Evolutionary conservation across 2,888 invertebrate genomes (phyloP).

Genomic region (Diachrysia chrysitis): DNA sequence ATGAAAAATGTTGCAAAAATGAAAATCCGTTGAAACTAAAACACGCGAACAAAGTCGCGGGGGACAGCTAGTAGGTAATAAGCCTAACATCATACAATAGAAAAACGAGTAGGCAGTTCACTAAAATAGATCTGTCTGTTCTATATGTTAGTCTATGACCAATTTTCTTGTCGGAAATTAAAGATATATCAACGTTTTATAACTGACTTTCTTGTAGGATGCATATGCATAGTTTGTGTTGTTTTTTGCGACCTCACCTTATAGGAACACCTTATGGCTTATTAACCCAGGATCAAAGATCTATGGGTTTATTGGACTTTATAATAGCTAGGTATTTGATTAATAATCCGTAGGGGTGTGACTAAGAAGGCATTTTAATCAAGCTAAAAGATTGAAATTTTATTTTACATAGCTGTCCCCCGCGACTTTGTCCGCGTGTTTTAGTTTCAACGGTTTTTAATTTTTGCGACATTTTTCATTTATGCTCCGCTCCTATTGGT

Average conservation of each 20-base stretch:
- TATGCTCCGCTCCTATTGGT: too few relatives aligned
- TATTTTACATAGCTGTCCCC: too few relatives aligned
- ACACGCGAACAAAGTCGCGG: too few relatives aligned
- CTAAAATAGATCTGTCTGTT: background rate
- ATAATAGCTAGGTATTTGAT: background rate
- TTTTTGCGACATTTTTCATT: too few relatives aligned
- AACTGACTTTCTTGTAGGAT: conserved; percentile 50
- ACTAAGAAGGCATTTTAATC: too few relatives aligned
- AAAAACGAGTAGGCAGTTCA: conserved; percentile 1
- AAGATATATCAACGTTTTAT: conserved; percentile 45
- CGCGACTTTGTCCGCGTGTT: too few relatives aligned
- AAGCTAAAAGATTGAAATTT: too few relatives aligned
- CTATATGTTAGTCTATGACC: conserved; percentile 27
- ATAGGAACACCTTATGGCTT: background rate
- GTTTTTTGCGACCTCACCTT: background rate
- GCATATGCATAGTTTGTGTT: conserved; percentile 12
- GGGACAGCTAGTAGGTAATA: too few relatives aligned
- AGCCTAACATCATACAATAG: too few relatives aligned
- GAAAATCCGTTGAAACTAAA: too few relatives aligned
- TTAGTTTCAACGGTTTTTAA: too few relatives aligned
- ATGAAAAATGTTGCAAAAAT: too few relatives aligned
- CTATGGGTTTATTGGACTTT: background rate
- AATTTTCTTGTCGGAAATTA: conserved; percentile 53
- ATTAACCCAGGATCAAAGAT: background rate
- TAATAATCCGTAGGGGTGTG: background rate